A percentile compares a stretch with the other conserved stretches of the same genome.
These are phyloP conservation scores for Chloroceryle aenea DNA, from an alignment of 2,113 vertebrate genomes.

Conservation along the genomic window DNA sequence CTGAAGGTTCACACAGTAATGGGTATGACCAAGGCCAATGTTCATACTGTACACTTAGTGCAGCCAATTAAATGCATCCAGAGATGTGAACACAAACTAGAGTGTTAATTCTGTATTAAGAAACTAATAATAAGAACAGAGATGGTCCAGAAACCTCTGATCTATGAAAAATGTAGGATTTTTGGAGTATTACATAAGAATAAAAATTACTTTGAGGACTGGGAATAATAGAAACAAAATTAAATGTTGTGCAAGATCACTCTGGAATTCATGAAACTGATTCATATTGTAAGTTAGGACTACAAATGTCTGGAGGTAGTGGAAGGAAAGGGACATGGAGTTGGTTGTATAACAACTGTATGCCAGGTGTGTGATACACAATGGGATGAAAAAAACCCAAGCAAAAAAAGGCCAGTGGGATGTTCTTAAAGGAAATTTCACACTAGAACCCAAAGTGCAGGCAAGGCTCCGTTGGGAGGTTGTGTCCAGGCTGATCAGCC, in stretches of 20 bases:
- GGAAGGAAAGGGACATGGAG: neutral
- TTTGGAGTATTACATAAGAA: neutral
- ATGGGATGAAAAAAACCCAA: too few relatives aligned
- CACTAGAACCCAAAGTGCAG: neutral
- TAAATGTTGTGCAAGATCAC: fast-evolving
- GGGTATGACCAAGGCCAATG: neutral
- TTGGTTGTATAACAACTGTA: neutral
- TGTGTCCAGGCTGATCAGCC: neutral
- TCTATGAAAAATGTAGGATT: neutral
- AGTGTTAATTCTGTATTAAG: neutral
- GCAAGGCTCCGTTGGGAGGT: neutral
- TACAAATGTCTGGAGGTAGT: neutral
- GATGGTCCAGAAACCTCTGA: neutral
- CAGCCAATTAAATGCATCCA: neutral
- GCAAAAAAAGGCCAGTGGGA: neutral
- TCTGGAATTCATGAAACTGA: neutral
- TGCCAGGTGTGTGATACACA: neutral
- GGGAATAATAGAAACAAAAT: neutral
- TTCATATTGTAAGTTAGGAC: neutral
- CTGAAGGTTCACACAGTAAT: neutral
- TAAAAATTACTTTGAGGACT: neutral
- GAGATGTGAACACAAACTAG: fast-evolving
- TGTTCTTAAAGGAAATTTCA: neutral
- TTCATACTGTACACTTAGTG: neutral
- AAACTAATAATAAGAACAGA: neutral